Evolutionary conservation across 2,113 vertebrate species (phyloP).

Genomic region (Tetrax tetrax): DNA sequence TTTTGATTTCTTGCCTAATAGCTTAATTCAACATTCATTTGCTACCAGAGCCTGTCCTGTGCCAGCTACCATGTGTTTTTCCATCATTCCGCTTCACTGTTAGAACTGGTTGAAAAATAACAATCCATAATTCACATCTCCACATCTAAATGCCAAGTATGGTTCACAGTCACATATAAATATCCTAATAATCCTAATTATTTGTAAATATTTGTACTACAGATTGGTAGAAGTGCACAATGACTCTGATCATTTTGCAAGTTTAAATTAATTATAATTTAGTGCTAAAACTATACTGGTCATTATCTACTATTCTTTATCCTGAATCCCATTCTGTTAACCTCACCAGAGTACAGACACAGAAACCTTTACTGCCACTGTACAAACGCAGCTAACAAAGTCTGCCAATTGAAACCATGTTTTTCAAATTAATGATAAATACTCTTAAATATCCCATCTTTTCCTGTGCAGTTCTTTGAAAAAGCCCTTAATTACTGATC

Average conservation of each 20-base stretch:
- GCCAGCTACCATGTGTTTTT: slow-evolving; percentile 2
- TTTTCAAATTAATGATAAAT: neutral
- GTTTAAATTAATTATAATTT: neutral
- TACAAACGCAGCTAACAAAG: neutral
- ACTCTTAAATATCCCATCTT: neutral
- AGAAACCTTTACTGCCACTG: neutral
- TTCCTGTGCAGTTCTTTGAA: neutral
- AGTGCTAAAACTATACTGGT: neutral
- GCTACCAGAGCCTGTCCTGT: neutral
- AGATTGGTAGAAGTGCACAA: neutral
- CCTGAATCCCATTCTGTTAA: neutral
- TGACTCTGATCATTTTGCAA: neutral
- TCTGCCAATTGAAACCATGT: neutral
- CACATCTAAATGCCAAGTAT: neutral
- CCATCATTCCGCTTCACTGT: neutral
- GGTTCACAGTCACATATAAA: neutral
- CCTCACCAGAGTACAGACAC: neutral
- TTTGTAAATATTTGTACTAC: neutral
- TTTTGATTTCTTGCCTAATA: slow-evolving; percentile 40
- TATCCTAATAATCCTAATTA: neutral
- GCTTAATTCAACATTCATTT: neutral
- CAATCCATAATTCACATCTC: neutral
- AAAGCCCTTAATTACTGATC: neutral
- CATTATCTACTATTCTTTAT: neutral
- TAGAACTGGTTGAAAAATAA: slow-evolving; percentile 1